Percentiles rank a stretch among this genome's conserved stretches.
These are phyloP conservation scores for Peromyscus eremicus DNA, from an alignment of 2,797 vertebrate genomes.

Conservation along the genomic window DNA sequence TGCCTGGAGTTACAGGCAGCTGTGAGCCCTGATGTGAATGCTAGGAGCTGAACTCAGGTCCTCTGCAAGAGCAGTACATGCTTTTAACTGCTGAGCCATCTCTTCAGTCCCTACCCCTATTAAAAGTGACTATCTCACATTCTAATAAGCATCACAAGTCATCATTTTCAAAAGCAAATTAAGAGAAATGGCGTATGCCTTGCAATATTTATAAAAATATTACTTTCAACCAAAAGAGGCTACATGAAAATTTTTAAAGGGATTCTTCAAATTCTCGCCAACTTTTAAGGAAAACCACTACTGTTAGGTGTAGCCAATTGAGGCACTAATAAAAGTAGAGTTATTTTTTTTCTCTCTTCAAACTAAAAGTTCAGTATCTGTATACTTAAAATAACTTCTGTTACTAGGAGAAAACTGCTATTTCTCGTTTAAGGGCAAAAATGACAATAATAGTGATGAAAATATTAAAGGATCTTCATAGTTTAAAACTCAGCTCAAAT, in stretches of 20 bases:
- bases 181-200: conserved; percentile 18
- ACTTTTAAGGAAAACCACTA: conserved; percentile 28
- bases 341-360: conserved; percentile 14
- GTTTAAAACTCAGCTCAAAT: not conserved
- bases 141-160: conserved; percentile 28
- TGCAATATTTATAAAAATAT: conserved; percentile 45
- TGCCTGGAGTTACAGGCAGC: not conserved
- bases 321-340: conserved; percentile 34
- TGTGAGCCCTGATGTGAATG: not conserved
- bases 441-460: not conserved
- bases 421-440: conserved; percentile 19
- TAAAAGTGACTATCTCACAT: conserved; percentile 64
- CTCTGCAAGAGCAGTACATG: not conserved
- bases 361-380: conserved; percentile 13
- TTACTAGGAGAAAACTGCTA: conserved; percentile 4
- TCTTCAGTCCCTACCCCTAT: not conserved
- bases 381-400: conserved; percentile 36
- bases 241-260: not conserved
- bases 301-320: conserved; percentile 11
- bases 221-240: conserved; percentile 18
- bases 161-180: conserved; percentile 60
- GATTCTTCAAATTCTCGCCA: conserved; percentile 43
- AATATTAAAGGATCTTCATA: conserved; percentile 23
- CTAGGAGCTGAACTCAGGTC: not conserved
- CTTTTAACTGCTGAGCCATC: not conserved